Evolutionary conservation across 1,140 invertebrate genomes (phyloP), one percentile per base, ranked within the genome.

Genomic region (Neocloeon triangulifer): DNA sequence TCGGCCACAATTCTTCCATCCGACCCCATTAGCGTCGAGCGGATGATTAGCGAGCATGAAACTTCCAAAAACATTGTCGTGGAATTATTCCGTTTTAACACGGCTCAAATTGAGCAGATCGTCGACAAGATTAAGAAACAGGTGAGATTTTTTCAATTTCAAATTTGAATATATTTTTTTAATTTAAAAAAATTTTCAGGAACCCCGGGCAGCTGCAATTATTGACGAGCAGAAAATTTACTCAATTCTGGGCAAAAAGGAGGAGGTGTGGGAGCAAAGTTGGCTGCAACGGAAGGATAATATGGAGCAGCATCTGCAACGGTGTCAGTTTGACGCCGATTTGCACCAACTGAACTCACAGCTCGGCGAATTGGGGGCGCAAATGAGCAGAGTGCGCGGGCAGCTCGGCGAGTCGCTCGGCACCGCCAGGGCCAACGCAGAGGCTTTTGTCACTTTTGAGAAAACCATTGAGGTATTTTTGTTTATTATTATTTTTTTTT

Each of bases 391-490:
- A 22, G 60, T 73, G 41, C 61, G 62, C 47, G 64, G 64, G 30
- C 64, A 72, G 50, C 73, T 68, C 48, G 72, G 74, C 10, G 74
- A 79, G 43, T 77, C 70, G 42, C 49, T 77, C 34, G 54, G 61
- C 7, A 59, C 67, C 20, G 73, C 73, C 2, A 67, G 64, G 48
- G 62, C 68, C 26, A 71, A 69, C 32, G 70, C 73, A 7, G 54
- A 65, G 32, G 67, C 72, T 25, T 84, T 80, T 47, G 57, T 59
- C 28, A 67, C 78, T 39, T 82, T 84, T 49, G 73, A 82, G 53
- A 69, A 69, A 52, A 81, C 75, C 28, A 68, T 82, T 40, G 58
- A 69, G 56, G 76, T 80, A 56, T 59, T 49, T 55, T 34, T 19
- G 14, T 12, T 13, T 14, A 25, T 38, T 29, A 17, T 13, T 8